Percentiles rank a stretch among this genome's conserved stretches.
These are phyloP conservation scores for Protonemura montana DNA, from an alignment of 2,888 invertebrate species.

Conservation along the genomic window DNA sequence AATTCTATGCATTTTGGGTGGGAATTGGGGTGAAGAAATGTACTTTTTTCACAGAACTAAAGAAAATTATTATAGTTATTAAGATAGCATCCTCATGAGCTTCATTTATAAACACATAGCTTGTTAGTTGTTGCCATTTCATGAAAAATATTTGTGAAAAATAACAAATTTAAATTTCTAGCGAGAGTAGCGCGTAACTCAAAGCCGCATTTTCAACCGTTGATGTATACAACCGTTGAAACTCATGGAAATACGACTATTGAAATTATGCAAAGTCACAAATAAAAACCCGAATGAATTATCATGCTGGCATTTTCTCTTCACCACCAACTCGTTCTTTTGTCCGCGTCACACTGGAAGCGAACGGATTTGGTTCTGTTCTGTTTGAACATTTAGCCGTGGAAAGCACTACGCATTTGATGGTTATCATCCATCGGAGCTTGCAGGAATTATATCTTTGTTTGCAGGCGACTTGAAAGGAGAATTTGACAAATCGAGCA, in stretches of 20 bases:
- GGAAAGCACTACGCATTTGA: neutral
- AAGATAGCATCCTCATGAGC: too few species aligned
- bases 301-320: neutral
- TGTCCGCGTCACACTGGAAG: neutral
- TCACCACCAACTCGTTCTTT: neutral
- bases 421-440: neutral
- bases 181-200: too few species aligned
- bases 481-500: neutral
- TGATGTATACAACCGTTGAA: too few species aligned
- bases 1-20: too few species aligned
- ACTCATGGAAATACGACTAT: neutral
- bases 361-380: neutral
- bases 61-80: too few species aligned
- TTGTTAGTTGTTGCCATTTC: too few species aligned
- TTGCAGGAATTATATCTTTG: neutral
- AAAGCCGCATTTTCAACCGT: too few species aligned
- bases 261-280: neutral
- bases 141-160: too few species aligned
- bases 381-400: neutral
- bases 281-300: neutral
- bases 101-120: too few species aligned
- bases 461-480: neutral
- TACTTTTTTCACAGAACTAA: too few species aligned
- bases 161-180: too few species aligned
- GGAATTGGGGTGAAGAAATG: too few species aligned